A percentile compares a stretch with the other conserved stretches of the same genome.
Evolutionary conservation across 2,797 vertebrate species (phyloP).

Genomic region (Pseudocheirus occidentalis): DNA sequence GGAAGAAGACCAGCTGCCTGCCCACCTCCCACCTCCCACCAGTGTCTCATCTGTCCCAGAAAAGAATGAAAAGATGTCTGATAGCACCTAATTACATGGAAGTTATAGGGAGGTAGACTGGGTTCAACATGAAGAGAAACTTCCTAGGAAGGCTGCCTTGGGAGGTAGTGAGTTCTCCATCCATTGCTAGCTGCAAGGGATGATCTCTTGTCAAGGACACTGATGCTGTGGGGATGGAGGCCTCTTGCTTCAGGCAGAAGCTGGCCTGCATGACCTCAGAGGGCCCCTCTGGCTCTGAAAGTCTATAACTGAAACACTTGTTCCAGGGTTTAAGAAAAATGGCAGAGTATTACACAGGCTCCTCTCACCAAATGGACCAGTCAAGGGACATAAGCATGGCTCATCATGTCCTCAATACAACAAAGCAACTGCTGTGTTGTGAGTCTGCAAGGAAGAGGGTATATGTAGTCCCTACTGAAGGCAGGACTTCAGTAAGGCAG

Average conservation of each 20-base stretch:
- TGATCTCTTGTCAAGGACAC: not conserved
- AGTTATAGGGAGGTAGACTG: not conserved
- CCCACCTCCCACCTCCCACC: not conserved
- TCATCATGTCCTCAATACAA: not conserved
- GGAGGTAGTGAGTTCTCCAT: not conserved
- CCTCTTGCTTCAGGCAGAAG: not conserved
- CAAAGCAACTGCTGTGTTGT: not conserved
- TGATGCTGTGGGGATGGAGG: not conserved
- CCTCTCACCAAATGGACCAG: not conserved
- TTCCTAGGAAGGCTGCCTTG: not conserved
- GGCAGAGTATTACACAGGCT: not conserved
- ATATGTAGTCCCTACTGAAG: not conserved
- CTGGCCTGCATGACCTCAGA: not conserved
- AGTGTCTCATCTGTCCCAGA: not conserved
- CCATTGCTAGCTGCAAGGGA: not conserved
- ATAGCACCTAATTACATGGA: not conserved
- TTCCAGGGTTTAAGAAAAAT: not conserved
- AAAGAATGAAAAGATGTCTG: not conserved
- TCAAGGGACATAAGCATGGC: not conserved
- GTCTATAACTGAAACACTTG: not conserved
- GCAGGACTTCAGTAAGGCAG: not conserved
- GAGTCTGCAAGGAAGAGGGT: not conserved
- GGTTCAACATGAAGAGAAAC: not conserved
- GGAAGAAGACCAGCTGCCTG: not conserved
- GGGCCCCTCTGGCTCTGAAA: not conserved